Percentiles rank a stretch among this genome's conserved stretches.
These are phyloP conservation scores for Podargus strigoides DNA, from an alignment of 2,797 vertebrate species.

Conservation along the genomic window DNA sequence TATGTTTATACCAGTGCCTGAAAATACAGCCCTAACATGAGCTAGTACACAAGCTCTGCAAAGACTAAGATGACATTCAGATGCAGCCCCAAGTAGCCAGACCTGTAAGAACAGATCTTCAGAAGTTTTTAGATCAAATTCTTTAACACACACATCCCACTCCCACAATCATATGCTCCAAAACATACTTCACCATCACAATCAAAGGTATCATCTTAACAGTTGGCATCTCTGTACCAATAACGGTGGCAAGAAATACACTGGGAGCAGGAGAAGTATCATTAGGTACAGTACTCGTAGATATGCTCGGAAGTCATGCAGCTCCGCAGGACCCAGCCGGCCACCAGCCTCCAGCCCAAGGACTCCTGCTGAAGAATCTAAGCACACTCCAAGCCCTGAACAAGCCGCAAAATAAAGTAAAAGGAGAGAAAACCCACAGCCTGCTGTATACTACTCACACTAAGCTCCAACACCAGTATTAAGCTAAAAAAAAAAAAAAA, in stretches of 20 bases:
- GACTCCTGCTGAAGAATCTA: neutral
- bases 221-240: neutral
- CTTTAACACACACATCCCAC: neutral
- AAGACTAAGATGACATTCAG: rapidly evolving
- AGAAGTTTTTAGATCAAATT: neutral
- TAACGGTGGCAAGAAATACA: neutral
- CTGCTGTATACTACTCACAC: neutral
- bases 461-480: neutral
- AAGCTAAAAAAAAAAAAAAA: neutral
- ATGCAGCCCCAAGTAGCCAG: neutral
- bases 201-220: neutral
- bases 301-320: neutral
- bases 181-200: neutral
- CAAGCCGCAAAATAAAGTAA: neutral
- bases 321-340: neutral
- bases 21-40: neutral
- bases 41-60: neutral
- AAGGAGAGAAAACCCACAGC: neutral
- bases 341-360: neutral
- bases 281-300: neutral
- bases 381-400: neutral
- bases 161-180: neutral
- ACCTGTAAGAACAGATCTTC: neutral
- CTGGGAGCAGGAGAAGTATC: neutral
- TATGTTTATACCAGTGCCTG: neutral